A percentile compares a stretch with the other conserved stretches of the same genome.
phyloP scores from a whole-genome alignment of 37 sponge, comb jelly and placozoan genomes.

The Axinella damicornis region DNA sequence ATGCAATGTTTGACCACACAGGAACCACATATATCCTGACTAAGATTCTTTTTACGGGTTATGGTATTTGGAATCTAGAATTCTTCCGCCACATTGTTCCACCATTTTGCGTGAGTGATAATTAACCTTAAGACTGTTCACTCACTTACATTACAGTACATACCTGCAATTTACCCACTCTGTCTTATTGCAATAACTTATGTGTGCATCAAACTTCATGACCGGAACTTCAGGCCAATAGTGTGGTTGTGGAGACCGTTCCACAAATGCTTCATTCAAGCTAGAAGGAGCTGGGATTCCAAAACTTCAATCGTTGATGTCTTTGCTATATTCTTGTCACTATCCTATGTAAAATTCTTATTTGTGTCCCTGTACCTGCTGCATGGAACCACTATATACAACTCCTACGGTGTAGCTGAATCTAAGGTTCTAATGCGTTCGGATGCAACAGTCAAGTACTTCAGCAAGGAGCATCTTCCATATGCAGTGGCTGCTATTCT shows the following conservation, averaged over 20 bases:
- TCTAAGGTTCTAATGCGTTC: not conserved
- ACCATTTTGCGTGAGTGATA: slow-evolving; percentile 14
- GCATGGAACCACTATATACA: not conserved
- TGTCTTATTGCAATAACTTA: slow-evolving; percentile 4
- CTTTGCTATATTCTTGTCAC: not conserved
- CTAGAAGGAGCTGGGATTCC: slow-evolving; percentile 1
- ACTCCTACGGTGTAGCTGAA: not conserved
- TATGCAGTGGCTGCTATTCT: no score
- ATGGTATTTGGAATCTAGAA: slow-evolving; percentile 49
- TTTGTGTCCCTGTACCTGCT: not conserved
- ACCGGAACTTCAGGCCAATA: not conserved
- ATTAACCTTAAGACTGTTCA: not conserved
- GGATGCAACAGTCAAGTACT: not conserved
- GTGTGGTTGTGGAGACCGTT: slow-evolving; percentile 4
- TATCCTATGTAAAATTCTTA: slow-evolving; percentile 20
- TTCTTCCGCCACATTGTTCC: slow-evolving; percentile 13
- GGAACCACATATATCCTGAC: no score
- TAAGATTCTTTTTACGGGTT: not conserved
- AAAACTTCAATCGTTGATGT: slow-evolving; percentile 1
- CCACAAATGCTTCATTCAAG: slow-evolving; percentile 7
- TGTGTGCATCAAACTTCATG: slow-evolving; percentile 8
- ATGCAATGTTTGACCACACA: no score
- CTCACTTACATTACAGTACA: slow-evolving; percentile 3
- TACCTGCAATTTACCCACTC: slow-evolving; percentile 27
- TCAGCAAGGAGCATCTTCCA: slow-evolving; percentile 8